These are phyloP conservation scores for Oscheius onirici DNA, from an alignment of 2,888 invertebrate species.

Conservation along the genomic window DNA sequence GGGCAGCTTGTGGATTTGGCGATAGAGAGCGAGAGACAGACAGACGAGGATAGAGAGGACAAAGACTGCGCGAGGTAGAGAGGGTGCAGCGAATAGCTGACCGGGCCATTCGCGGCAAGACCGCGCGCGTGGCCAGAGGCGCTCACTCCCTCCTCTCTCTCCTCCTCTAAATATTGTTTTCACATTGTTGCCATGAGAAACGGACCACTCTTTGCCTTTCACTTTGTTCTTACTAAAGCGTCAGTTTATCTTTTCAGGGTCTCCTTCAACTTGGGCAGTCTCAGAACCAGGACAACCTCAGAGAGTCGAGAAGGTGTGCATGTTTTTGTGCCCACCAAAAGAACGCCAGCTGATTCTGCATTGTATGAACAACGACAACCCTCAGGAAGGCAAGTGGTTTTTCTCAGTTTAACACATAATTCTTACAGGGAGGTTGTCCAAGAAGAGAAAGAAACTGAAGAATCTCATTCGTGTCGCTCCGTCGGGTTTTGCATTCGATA, in stretches of 20 bases:
- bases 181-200: background rate
- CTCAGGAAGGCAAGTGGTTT: slow-evolving; percentile 60
- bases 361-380: slow-evolving; percentile 71
- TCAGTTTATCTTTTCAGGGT: background rate
- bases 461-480: slow-evolving; percentile 45
- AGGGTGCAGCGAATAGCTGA: slow-evolving; percentile 12
- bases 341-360: slow-evolving; percentile 43
- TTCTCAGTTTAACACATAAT: slow-evolving; percentile 1
- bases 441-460: slow-evolving; percentile 72
- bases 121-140: background rate
- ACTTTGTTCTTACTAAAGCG: too few relatives aligned
- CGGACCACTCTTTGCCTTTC: background rate
- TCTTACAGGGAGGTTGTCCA: slow-evolving; percentile 70
- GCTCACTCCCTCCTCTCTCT: background rate
- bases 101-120: slow-evolving; percentile 19
- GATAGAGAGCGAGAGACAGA: slow-evolving; percentile 1
- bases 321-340: slow-evolving; percentile 59
- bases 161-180: background rate
- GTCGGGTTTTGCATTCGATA: slow-evolving; percentile 34
- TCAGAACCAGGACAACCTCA: background rate
- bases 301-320: slow-evolving; percentile 49
- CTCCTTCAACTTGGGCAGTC: slow-evolving; percentile 22
- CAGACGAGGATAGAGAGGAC: background rate
- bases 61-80: slow-evolving; percentile 13
- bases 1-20: slow-evolving; percentile 7